A percentile compares a stretch with the other conserved stretches of the same genome.
Conservation (phyloP, 53 echinoderm and acorn worm species). For the Paracentrotus lividus region DNA sequence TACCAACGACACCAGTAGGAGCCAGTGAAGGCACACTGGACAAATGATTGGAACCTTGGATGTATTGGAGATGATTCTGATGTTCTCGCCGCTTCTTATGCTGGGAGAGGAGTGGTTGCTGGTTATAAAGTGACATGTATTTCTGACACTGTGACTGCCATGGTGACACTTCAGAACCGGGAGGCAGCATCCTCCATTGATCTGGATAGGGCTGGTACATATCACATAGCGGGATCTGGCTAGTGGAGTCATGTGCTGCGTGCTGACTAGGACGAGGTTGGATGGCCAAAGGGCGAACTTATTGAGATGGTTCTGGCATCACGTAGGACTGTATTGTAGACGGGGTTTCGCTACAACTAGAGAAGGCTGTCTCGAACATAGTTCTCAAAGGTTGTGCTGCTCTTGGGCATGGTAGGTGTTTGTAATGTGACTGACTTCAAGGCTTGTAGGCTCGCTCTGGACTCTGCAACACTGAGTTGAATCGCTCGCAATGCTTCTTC, state of each 20-base stretch:
- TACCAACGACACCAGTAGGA: too few species aligned
- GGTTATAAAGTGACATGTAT: too few species aligned
- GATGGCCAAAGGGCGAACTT: conserved; percentile 23
- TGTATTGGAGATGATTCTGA: too few species aligned
- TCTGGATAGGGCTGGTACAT: too few species aligned
- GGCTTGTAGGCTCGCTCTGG: conserved; percentile 34
- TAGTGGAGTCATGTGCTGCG: neutral
- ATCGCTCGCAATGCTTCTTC: conserved; percentile 51
- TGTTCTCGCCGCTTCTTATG: too few species aligned
- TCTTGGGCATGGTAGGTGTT: conserved; percentile 32
- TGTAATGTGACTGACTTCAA: conserved; percentile 38
- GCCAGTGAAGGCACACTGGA: too few species aligned
- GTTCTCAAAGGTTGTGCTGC: conserved; percentile 58
- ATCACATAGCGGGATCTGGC: too few species aligned
- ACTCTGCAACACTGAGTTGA: conserved; percentile 48
- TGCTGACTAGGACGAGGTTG: conserved; percentile 29
- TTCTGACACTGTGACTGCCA: too few species aligned
- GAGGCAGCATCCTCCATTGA: too few species aligned
- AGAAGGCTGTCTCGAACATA: conserved; percentile 63
- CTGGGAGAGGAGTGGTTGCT: too few species aligned
- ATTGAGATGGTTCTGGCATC: conserved; percentile 28
- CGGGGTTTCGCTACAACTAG: conserved; percentile 11
- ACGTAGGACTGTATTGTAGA: conserved; percentile 48
- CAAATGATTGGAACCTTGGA: too few species aligned
- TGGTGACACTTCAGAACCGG: too few species aligned